These are phyloP conservation scores for Eupithecia inturbata DNA, from an alignment of 2,888 invertebrate species.

Conservation along the genomic window DNA sequence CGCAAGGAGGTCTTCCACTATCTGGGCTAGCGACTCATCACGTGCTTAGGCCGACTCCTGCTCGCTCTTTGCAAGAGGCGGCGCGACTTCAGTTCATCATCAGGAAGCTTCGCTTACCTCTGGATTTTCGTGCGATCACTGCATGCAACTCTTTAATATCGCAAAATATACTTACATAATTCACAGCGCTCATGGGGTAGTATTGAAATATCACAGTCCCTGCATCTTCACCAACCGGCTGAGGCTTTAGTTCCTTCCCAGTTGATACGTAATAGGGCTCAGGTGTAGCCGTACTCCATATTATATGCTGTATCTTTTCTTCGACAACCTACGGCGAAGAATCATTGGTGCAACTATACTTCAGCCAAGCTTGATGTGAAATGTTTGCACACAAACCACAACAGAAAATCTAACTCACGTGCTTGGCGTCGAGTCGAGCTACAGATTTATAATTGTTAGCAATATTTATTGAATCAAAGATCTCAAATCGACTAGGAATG, in stretches of 20 bases:
- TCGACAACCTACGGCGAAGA: conserved; percentile 87
- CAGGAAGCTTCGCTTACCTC: neutral
- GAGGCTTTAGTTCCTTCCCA: conserved; percentile 92
- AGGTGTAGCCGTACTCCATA: conserved; percentile 87
- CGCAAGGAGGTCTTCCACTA: neutral
- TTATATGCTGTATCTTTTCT: conserved; percentile 91
- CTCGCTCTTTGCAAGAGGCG: neutral
- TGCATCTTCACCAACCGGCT: conserved; percentile 93
- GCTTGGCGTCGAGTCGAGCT: no score
- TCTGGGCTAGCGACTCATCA: no score
- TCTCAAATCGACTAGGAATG: no score
- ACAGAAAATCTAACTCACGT: no score
- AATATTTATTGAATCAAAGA: no score
- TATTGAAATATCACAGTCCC: conserved; percentile 93
- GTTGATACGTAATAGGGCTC: conserved; percentile 92
- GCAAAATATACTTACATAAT: conserved; percentile 88
- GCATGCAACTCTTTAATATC: neutral
- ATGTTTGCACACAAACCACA: no score
- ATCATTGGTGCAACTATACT: neutral
- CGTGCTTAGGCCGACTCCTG: neutral
- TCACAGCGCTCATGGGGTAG: conserved; percentile 93
- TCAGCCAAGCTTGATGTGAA: no score
- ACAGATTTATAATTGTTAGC: no score
- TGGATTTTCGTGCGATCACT: no score
- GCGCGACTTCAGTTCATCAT: neutral